phyloP scores from a whole-genome alignment of 2,797 vertebrate genomes.

The Betta splendens region DNA sequence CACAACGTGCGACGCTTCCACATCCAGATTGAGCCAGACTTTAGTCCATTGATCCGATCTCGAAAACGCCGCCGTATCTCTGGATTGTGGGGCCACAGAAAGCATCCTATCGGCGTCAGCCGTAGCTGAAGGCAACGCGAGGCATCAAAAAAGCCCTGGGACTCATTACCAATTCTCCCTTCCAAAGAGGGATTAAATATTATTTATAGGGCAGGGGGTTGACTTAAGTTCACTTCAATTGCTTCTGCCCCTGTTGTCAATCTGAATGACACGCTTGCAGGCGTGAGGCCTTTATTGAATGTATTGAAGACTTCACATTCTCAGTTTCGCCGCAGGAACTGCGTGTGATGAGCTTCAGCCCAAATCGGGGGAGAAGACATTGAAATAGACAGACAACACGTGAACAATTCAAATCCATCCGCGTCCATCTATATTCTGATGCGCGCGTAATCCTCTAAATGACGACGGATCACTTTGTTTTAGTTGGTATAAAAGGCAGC shows the following conservation, averaged over 20 bases:
- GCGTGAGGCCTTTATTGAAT: slow-evolving; percentile 54
- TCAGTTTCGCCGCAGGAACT: slow-evolving; percentile 44
- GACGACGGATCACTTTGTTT: slow-evolving; percentile 19
- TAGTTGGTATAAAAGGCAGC: slow-evolving; percentile 1
- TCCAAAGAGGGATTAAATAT: slow-evolving; percentile 75
- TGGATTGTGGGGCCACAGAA: slow-evolving; percentile 52
- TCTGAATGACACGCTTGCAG: slow-evolving; percentile 69
- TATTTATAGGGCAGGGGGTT: slow-evolving; percentile 76
- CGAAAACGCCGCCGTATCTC: slow-evolving; percentile 41
- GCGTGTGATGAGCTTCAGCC: slow-evolving; percentile 41
- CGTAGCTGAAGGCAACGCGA: slow-evolving; percentile 62
- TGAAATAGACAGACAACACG: slow-evolving; percentile 47
- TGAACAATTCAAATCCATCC: slow-evolving; percentile 34
- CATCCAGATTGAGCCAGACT: slow-evolving; percentile 44
- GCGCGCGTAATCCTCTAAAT: slow-evolving; percentile 15
- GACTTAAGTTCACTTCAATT: slow-evolving; percentile 75
- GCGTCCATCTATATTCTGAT: slow-evolving; percentile 18
- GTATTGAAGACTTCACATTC: slow-evolving; percentile 53
- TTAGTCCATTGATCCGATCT: slow-evolving; percentile 64
- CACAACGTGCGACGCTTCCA: slow-evolving; percentile 21
- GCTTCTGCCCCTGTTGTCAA: slow-evolving; percentile 74
- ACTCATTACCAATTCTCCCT: slow-evolving; percentile 71
- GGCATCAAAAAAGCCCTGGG: slow-evolving; percentile 68
- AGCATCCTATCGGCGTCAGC: slow-evolving; percentile 66
- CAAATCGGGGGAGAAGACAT: slow-evolving; percentile 41